Evolutionary conservation across 2,888 invertebrate species (phyloP), one percentile per base, ranked within the genome.

Genomic region (Lymantria dispar): DNA sequence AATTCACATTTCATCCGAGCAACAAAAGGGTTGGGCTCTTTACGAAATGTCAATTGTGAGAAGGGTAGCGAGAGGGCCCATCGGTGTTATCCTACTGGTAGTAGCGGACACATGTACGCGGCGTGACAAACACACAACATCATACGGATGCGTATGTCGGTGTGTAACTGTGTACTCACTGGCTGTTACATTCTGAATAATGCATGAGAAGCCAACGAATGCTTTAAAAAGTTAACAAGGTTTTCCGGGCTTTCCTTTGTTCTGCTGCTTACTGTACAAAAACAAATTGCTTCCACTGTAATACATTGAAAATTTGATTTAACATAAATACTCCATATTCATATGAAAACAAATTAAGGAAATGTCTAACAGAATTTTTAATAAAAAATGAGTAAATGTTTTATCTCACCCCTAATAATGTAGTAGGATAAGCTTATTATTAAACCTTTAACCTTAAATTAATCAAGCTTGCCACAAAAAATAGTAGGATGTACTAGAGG

Each of bases 221-320:
- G 83, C 82, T 87, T 88, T 87, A 86, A 87, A 89, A 88, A 88
- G 85, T 87, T 88, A 87, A 88, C 87, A 86, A 87, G 87, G 79
- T 89, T 87, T 86, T 80, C 83, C 80, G 78, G 83, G 83, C 77
- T 87, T 87, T 84, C 80, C 86, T 84, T 87, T 88, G 85, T 86
- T 85, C 81, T 79, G 78, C 76, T 78, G 76, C 80, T 84, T 81
- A 76, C 78, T 62, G 73, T 66, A 74, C 78, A 76, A 78, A 83
- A 87, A 82, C 83, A 82, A 83, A 86, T 85, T 83, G 80, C 84
- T 76, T 78, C 69, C 72, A 78, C 76, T 64, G 70, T 68, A 72
- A 68, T 66, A 65, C 64, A 64, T 63, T 62, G 64, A 67, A 72
- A 67, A 68, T 70, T 68, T 71, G 64, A 76, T 76, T 74, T 69